Conservation (phyloP, 2,797 vertebrate species). For the Gambelia wislizenii region DNA sequence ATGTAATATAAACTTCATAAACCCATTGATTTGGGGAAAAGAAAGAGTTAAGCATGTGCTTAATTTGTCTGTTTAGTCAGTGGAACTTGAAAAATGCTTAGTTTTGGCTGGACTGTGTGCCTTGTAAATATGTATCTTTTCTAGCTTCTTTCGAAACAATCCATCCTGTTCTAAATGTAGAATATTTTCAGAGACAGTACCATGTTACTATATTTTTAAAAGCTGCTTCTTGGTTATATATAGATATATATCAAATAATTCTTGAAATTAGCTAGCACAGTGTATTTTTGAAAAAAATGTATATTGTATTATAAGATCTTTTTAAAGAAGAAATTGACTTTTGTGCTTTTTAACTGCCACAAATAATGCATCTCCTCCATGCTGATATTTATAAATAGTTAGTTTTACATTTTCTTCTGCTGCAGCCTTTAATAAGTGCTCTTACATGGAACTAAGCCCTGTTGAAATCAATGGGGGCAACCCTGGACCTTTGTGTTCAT, state of each 20-base stretch:
- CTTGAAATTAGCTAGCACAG: slow-evolving; percentile 75
- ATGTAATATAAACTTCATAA: neutral
- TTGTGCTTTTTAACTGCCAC: slow-evolving; percentile 73
- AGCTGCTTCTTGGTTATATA: slow-evolving; percentile 77
- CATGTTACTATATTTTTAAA: slow-evolving; percentile 85
- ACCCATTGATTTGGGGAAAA: neutral
- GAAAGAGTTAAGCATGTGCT: neutral
- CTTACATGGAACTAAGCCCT: slow-evolving; percentile 4
- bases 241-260: slow-evolving; percentile 79
- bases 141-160: slow-evolving; percentile 51
- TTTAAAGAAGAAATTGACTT: slow-evolving; percentile 60
- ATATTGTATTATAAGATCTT: slow-evolving; percentile 77
- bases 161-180: slow-evolving; percentile 84
- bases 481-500: neutral
- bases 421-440: neutral
- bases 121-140: slow-evolving; percentile 63
- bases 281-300: slow-evolving; percentile 72
- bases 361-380: slow-evolving; percentile 65
- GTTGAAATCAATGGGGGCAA: neutral
- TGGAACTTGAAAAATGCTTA: neutral
- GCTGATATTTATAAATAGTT: slow-evolving; percentile 78
- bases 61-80: neutral
- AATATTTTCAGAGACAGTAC: slow-evolving; percentile 75
- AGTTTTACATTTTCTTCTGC: slow-evolving; percentile 54
- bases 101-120: slow-evolving; percentile 44